Percentiles rank a stretch among this genome's conserved stretches.
Conservation (phyloP, 1,140 invertebrate species). For the Meloidogyne chitwoodi region DNA sequence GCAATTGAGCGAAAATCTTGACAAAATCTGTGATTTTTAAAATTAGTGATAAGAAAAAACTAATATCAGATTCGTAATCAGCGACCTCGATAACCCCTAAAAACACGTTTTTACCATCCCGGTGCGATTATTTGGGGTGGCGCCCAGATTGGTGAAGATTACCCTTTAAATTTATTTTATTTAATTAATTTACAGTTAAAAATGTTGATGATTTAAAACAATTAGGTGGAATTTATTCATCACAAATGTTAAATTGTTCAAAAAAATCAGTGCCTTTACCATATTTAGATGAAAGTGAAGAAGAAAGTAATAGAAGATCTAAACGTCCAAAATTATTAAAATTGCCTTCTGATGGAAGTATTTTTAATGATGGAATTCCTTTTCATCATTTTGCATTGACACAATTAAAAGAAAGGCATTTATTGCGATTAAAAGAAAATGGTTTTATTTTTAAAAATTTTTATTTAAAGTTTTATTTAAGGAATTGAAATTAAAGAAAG, state of each 20-base stretch:
- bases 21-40: no score
- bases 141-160: no score
- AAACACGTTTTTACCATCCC: no score
- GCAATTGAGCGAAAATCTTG: no score
- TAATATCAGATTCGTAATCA: no score
- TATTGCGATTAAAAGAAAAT: constrained; percentile 18
- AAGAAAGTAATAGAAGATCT: neutral
- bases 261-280: neutral
- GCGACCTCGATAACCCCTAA: no score
- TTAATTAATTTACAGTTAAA: constrained; percentile 11
- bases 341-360: constrained; percentile 25
- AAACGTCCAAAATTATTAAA: constrained; percentile 2
- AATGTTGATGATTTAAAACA: constrained; percentile 7
- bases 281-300: constrained; percentile 1
- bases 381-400: constrained; percentile 27
- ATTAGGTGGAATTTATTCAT: constrained; percentile 13
- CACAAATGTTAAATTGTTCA: constrained; percentile 22
- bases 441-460: neutral
- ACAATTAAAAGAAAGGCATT: constrained; percentile 14
- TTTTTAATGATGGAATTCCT: constrained; percentile 33
- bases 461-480: constrained; percentile 9
- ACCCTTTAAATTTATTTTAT: neutral
- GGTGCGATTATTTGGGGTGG: no score
- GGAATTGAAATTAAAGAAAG: constrained; percentile 23
- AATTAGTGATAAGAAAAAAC: no score